Evolutionary conservation across 1,140 invertebrate species (phyloP).

Genomic region (Triops cancriformis): DNA sequence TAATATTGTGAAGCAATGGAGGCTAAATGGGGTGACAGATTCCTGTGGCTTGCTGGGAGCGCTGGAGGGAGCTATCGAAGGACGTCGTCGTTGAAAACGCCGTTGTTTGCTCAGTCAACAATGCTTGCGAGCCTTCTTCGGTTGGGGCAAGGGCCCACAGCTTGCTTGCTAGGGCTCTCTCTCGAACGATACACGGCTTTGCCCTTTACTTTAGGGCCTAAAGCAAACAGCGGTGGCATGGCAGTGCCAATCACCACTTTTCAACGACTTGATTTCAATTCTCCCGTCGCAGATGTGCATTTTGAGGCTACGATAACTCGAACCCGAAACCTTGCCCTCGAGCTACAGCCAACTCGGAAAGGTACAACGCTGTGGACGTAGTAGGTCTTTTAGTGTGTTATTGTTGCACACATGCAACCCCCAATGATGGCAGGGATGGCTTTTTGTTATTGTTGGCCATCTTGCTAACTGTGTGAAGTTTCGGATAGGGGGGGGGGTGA

Average conservation of each 20-base stretch:
- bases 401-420: slow-evolving; percentile 12
- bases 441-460: slow-evolving; percentile 14
- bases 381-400: slow-evolving; percentile 10
- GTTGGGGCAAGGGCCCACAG: background rate
- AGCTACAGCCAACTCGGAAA: too few relatives aligned
- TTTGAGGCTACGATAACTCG: background rate
- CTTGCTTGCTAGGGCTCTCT: slow-evolving; percentile 2
- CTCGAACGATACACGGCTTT: slow-evolving; percentile 1
- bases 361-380: background rate
- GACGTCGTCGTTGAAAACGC: background rate
- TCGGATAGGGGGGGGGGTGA: background rate
- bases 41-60: background rate
- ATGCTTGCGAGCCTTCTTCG: background rate
- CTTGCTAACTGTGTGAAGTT: slow-evolving; percentile 10
- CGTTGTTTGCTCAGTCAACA: slow-evolving; percentile 13
- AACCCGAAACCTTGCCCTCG: background rate
- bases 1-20: background rate
- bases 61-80: background rate
- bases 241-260: slow-evolving; percentile 8
- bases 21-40: background rate
- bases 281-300: slow-evolving; percentile 7
- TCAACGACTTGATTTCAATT: slow-evolving; percentile 14
- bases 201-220: background rate
- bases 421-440: background rate
- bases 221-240: slow-evolving; percentile 3